These are phyloP conservation scores for Vireo griseus DNA, from an alignment of 2,797 vertebrate species.

Conservation along the genomic window DNA sequence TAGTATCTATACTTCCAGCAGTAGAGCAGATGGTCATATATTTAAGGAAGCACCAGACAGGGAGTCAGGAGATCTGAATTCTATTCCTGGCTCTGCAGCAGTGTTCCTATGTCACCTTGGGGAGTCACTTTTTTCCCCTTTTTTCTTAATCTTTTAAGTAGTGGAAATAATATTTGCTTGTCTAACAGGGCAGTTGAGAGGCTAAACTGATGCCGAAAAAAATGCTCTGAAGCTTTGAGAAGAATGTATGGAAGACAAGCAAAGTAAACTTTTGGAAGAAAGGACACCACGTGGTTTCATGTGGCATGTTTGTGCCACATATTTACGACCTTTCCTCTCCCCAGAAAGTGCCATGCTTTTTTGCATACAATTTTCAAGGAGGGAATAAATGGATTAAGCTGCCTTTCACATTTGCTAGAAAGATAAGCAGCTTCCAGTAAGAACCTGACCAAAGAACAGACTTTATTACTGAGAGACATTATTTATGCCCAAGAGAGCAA, in stretches of 20 bases:
- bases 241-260: not conserved
- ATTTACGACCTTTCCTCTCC: not conserved
- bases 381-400: slow-evolving; percentile 22
- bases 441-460: slow-evolving; percentile 24
- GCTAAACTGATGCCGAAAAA: not conserved
- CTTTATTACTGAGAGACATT: not conserved
- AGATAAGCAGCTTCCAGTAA: slow-evolving; percentile 46
- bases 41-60: slow-evolving; percentile 61
- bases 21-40: slow-evolving; percentile 60
- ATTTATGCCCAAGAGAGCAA: not conserved
- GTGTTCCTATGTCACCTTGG: slow-evolving; percentile 53
- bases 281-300: not conserved
- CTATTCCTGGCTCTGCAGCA: slow-evolving; percentile 58
- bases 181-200: not conserved
- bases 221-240: not conserved
- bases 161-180: slow-evolving; percentile 32
- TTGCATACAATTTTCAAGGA: not conserved
- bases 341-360: not conserved
- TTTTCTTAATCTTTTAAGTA: slow-evolving; percentile 41
- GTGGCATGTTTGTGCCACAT: not conserved
- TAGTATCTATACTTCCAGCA: slow-evolving; percentile 53
- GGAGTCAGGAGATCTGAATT: slow-evolving; percentile 49
- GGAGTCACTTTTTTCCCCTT: not conserved
- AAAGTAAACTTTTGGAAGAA: not conserved
- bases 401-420: not conserved